A percentile compares a stretch with the other conserved stretches of the same genome.
Conservation (phyloP, 2,113 vertebrate genomes). For the Phocoena phocoena region DNA sequence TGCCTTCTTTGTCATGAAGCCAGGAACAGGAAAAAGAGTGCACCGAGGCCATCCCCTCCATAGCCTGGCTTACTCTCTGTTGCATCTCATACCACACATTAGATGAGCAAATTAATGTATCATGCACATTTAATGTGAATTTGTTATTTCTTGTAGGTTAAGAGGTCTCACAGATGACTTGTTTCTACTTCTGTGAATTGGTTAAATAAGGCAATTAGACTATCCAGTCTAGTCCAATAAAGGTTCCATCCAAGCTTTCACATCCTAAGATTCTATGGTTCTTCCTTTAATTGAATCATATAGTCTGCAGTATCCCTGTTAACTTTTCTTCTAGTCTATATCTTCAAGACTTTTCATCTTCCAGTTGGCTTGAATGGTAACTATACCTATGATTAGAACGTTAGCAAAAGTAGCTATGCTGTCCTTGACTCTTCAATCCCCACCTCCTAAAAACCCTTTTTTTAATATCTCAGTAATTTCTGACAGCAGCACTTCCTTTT, state of each 20-base stretch:
- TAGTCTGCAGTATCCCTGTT: neutral
- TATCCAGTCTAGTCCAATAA: neutral
- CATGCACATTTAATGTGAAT: neutral
- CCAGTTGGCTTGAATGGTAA: neutral
- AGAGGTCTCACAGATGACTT: neutral
- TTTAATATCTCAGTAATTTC: neutral
- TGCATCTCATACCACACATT: neutral
- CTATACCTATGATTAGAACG: neutral
- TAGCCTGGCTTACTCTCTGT: neutral
- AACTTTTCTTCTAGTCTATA: neutral
- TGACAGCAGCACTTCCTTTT: constrained; percentile 36
- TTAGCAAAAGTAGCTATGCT: neutral
- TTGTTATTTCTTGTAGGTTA: neutral
- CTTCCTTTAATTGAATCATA: neutral
- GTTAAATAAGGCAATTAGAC: neutral
- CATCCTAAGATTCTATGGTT: neutral
- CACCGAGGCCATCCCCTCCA: no score
- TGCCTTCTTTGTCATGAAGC: neutral
- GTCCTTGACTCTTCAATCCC: neutral
- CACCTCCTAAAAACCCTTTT: neutral
- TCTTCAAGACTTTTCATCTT: constrained; percentile 34
- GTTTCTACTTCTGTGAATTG: constrained; percentile 31
- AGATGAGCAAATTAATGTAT: neutral
- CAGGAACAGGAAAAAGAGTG: neutral
- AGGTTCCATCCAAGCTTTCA: neutral